These are phyloP conservation scores for Periparus ater DNA, from an alignment of 2,797 vertebrate species.

Conservation along the genomic window DNA sequence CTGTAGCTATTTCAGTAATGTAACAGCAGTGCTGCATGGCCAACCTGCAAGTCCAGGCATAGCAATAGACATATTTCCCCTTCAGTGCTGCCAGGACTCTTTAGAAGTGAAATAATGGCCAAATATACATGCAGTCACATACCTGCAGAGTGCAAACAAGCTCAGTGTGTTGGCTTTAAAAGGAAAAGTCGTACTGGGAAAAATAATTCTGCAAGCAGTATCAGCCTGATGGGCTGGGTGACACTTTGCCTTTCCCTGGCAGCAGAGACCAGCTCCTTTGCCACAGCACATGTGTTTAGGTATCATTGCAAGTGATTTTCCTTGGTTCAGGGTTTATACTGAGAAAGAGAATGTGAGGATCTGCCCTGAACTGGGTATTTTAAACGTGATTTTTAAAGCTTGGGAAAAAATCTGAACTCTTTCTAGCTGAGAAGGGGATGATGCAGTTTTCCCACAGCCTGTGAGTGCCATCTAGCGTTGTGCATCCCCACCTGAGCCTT, in stretches of 20 bases:
- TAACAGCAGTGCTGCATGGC: neutral
- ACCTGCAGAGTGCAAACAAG: neutral
- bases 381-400: neutral
- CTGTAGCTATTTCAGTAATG: neutral
- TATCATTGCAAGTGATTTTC: neutral
- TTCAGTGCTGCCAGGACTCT: neutral
- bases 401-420: neutral
- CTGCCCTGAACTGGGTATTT: constrained; percentile 1
- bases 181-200: neutral
- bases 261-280: constrained; percentile 1
- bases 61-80: neutral
- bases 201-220: constrained; percentile 17
- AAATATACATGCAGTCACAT: neutral
- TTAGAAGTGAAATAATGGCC: constrained; percentile 8
- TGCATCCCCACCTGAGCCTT: neutral
- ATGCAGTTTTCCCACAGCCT: constrained; percentile 30
- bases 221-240: neutral
- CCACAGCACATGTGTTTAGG: neutral
- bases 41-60: neutral
- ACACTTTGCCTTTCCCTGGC: constrained; percentile 7
- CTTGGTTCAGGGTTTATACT: constrained; percentile 14
- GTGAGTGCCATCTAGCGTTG: constrained; percentile 74
- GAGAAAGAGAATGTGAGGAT: constrained; percentile 4
- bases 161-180: neutral
- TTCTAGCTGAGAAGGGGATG: neutral